Evolutionary conservation across 2,888 invertebrate species (phyloP), one percentile per base, ranked within the genome.

Genomic region (Leptinotarsa rubiginosa): DNA sequence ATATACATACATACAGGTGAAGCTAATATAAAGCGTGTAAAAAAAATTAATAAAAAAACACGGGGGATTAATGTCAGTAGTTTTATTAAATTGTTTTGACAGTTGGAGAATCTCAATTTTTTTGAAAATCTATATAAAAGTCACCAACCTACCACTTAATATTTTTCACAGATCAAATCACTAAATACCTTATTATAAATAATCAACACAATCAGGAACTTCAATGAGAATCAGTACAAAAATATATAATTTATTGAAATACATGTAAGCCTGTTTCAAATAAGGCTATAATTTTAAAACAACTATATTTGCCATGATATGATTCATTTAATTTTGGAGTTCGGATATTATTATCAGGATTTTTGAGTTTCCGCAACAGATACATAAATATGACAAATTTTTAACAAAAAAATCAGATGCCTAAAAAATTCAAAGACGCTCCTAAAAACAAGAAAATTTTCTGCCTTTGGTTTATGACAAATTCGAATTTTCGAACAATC

Each of bases 121-220:
- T 13, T 22, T 41, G 25, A 25, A 62, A 62, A 62, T 62, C n/a
- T 41, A 31, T 62, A 62, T 62, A 41, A 62, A 62, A 62, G 41
- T 41, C 31, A 62, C n/a, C 31, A 41, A 59, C 25, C 16, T 59
- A 59, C 59, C 10, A 41, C 22, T 59, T 25, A 15, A 25, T 5
- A 22, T 22, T 0, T 5, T 16, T 20, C 15, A 15, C 59, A 59
- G 59, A 59, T 15, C 59, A 59, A 22, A 20, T 62, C 62, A 62
- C 62, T 62, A 25, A 31, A 31, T 31, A 16, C 31, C 31, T 22
- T 62, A 13, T 18, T n/a, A 62, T 62, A 62, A 31, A 31, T 41
- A 41, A 41, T 62, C 31, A 41, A n/a, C 31, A 62, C 16, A 41
- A 41, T 41, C 13, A 62, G 41, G 62, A 62, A 62, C 62, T 62